phyloP scores from a whole-genome alignment of 1,140 invertebrate genomes.

The Heliconius hermathena region DNA sequence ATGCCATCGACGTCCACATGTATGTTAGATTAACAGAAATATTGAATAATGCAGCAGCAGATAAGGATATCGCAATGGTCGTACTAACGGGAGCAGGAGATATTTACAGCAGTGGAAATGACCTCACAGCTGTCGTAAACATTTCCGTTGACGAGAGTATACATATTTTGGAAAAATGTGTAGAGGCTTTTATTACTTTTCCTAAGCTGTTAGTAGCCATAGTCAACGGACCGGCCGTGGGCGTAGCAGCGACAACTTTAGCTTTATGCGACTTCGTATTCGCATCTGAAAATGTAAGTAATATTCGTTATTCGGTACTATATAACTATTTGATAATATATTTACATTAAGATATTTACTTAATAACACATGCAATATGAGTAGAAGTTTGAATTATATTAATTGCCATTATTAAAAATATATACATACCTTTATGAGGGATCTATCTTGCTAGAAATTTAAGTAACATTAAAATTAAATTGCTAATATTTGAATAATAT shows the following conservation, averaged over 20 bases:
- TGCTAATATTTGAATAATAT: too few species aligned
- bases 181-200: slow-evolving; percentile 91
- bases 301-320: not conserved
- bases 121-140: slow-evolving; percentile 81
- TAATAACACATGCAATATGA: too few species aligned
- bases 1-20: slow-evolving; percentile 89
- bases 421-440: too few species aligned
- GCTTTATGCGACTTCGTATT: slow-evolving; percentile 95
- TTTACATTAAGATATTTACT: too few species aligned
- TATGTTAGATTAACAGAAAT: slow-evolving; percentile 85
- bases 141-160: slow-evolving; percentile 43
- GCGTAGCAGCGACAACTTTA: slow-evolving; percentile 92
- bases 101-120: slow-evolving; percentile 94
- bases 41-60: slow-evolving; percentile 85
- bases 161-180: slow-evolving; percentile 84
- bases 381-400: too few species aligned
- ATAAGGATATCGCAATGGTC: slow-evolving; percentile 84
- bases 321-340: too few species aligned
- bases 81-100: slow-evolving; percentile 90
- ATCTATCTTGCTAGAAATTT: too few species aligned
- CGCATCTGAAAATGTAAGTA: slow-evolving; percentile 83
- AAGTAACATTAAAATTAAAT: too few species aligned
- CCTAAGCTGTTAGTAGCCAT: slow-evolving; percentile 94
- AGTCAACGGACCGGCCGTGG: slow-evolving; percentile 97
- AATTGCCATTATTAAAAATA: too few species aligned